Percentiles rank a stretch among this genome's conserved stretches.
Evolutionary conservation across 2,888 invertebrate genomes (phyloP).

Genomic region (Tetheella fluctuosa): DNA sequence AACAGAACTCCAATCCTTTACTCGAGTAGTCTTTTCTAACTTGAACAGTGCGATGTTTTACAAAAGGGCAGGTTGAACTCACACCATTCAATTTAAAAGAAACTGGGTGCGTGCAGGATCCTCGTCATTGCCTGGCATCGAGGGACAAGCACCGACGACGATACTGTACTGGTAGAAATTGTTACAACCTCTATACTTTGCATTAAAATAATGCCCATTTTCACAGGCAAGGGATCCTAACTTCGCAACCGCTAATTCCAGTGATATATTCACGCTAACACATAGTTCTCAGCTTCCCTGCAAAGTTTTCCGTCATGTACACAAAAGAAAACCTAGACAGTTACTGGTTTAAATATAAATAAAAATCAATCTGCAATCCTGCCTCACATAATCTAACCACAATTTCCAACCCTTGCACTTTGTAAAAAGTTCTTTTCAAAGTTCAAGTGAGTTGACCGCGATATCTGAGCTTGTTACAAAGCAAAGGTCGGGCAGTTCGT

Average conservation of each 20-base stretch:
- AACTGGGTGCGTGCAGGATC: conserved; percentile 78
- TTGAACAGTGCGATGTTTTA: conserved; percentile 81
- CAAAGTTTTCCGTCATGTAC: conserved; percentile 80
- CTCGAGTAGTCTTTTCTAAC: conserved; percentile 82
- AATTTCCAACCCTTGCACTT: conserved; percentile 76
- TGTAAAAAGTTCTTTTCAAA: conserved; percentile 61
- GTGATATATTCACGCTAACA: conserved; percentile 78
- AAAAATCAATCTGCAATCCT: conserved; percentile 67
- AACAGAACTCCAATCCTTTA: conserved; percentile 83
- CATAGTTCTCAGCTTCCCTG: conserved; percentile 83
- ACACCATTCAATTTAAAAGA: conserved; percentile 84
- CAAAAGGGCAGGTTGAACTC: conserved; percentile 72
- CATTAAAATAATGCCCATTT: conserved; percentile 95
- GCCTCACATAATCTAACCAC: conserved; percentile 57
- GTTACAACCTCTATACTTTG: conserved; percentile 96
- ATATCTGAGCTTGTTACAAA: conserved; percentile 74
- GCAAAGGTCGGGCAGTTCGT: conserved; percentile 81
- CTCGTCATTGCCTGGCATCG: conserved; percentile 60
- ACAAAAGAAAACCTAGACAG: conserved; percentile 76
- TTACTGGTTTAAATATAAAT: conserved; percentile 66
- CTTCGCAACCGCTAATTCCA: conserved; percentile 78
- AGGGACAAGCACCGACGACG: conserved; percentile 65
- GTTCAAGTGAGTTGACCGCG: conserved; percentile 59
- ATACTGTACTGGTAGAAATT: conserved; percentile 78
- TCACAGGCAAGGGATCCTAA: conserved; percentile 86